These are phyloP conservation scores for Coracopsis vasa DNA, from an alignment of 2,113 vertebrate genomes.

Conservation along the genomic window DNA sequence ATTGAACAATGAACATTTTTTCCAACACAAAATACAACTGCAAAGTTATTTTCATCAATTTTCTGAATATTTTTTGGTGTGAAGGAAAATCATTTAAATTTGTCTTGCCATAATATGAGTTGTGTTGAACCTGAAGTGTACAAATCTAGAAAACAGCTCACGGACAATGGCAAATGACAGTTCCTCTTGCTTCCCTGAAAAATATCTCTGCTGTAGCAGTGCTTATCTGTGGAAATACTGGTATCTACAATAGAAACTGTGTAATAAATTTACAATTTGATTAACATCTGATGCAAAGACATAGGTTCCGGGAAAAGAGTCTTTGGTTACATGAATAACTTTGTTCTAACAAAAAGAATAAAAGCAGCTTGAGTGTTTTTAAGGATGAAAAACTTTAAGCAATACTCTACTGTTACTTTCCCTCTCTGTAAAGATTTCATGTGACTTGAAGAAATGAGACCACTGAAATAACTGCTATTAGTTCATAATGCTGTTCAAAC, in stretches of 20 bases:
- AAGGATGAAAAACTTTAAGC: neutral
- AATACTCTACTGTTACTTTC: neutral
- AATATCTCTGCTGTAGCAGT: neutral
- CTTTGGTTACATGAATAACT: neutral
- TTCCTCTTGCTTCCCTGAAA: neutral
- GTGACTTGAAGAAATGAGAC: neutral
- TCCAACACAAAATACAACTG: neutral
- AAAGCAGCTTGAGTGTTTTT: neutral
- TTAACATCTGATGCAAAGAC: neutral
- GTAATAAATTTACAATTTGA: neutral
- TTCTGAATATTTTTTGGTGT: neutral
- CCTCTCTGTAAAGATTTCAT: neutral
- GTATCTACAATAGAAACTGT: neutral
- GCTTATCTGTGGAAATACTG: neutral
- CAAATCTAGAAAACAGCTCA: neutral
- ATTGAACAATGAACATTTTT: neutral
- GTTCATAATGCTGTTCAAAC: neutral
- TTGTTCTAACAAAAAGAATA: neutral
- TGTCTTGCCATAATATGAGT: neutral
- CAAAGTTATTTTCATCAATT: neutral
- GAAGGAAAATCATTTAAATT: neutral
- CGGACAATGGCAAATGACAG: neutral
- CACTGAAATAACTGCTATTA: neutral
- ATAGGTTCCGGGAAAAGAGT: neutral
- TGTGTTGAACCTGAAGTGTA: neutral